phyloP scores from a whole-genome alignment of 2,113 vertebrate species.

The Procavia capensis region DNA sequence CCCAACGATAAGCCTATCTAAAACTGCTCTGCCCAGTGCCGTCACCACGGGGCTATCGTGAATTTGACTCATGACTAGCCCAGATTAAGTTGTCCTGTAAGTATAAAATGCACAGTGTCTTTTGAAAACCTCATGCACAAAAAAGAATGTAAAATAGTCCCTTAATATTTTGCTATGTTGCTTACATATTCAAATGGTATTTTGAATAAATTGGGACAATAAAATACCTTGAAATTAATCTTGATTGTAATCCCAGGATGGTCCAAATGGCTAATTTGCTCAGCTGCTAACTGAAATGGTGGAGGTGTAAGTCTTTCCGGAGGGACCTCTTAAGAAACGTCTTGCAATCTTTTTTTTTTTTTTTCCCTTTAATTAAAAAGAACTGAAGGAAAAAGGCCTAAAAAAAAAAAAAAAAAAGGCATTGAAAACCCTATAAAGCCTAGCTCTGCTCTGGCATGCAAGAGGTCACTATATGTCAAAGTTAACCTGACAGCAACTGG shows the following conservation, averaged over 20 bases:
- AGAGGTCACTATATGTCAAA: background rate
- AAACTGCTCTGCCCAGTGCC: background rate
- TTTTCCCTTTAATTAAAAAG: too few relatives aligned
- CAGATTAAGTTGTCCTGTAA: background rate
- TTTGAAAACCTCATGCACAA: background rate
- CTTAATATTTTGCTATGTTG: background rate
- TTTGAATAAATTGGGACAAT: background rate
- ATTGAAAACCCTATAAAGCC: background rate
- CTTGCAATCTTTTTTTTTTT: background rate
- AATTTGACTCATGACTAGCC: background rate
- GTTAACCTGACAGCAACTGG: background rate
- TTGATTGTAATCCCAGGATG: background rate
- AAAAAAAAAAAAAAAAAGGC: background rate
- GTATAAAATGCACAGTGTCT: background rate
- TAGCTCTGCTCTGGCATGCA: background rate
- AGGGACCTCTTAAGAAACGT: background rate
- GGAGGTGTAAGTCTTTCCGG: background rate
- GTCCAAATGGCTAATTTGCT: background rate
- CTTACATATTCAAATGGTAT: background rate
- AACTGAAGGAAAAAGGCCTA: too few relatives aligned
- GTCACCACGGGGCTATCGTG: background rate
- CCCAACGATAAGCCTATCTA: background rate
- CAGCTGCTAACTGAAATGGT: background rate
- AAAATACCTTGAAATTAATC: background rate
- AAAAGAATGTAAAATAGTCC: background rate